Conservation (phyloP, 1,140 invertebrate genomes). For the Sycophila sp. region DNA sequence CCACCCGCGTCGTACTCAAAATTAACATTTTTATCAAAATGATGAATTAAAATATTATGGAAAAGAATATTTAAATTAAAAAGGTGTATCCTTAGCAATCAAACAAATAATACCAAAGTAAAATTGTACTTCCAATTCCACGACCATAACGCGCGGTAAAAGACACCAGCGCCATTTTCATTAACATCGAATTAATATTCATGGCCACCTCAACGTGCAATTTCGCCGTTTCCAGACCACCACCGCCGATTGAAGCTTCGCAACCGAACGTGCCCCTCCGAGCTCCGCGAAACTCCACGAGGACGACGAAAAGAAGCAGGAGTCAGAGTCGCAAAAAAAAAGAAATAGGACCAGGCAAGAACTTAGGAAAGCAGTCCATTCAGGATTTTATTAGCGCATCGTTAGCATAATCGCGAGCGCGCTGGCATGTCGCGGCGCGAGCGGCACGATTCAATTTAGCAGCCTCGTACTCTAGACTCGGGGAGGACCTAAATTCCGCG, state of each 20-base stretch:
- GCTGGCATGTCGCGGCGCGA: conserved; percentile 8
- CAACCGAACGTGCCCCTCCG: not conserved
- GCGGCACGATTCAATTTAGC: conserved; percentile 53
- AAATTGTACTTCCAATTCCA: too few relatives aligned
- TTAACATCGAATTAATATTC: conserved; percentile 34
- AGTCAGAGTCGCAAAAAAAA: not conserved
- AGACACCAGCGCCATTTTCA: conserved; percentile 25
- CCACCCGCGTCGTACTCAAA: too few relatives aligned
- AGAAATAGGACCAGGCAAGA: not conserved
- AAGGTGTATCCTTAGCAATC: too few relatives aligned
- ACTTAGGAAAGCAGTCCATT: not conserved
- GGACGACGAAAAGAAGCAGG: not conserved
- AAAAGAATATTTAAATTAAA: too few relatives aligned
- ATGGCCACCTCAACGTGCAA: not conserved
- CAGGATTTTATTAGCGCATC: conserved; percentile 48
- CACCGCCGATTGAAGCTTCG: conserved; percentile 4
- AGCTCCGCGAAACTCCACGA: not conserved
- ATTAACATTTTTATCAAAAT: too few relatives aligned
- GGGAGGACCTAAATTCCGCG: conserved; percentile 45
- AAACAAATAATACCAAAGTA: too few relatives aligned
- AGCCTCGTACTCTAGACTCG: conserved; percentile 3
- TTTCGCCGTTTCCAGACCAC: too few relatives aligned
- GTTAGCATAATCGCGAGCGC: conserved; percentile 51
- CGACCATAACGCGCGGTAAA: too few relatives aligned
- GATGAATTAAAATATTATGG: too few relatives aligned